Percentiles rank a stretch among this genome's conserved stretches.
Conservation (phyloP, 2,113 vertebrate species). For the Sinocyclocheilus maitianheensis region DNA sequence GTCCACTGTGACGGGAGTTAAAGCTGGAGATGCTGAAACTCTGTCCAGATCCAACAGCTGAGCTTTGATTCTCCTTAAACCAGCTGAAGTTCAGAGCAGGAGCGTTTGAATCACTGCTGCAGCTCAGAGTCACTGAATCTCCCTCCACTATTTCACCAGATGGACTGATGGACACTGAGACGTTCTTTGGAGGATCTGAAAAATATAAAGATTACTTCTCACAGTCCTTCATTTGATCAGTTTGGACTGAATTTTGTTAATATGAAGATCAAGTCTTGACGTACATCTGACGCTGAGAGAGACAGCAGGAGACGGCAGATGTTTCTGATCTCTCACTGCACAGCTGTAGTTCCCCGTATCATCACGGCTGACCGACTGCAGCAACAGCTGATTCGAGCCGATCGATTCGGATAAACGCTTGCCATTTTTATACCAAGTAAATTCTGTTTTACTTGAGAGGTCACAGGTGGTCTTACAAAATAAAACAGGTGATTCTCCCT, state of each 20-base stretch:
- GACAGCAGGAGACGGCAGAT: not conserved
- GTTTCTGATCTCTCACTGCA: not conserved
- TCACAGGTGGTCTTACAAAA: not conserved
- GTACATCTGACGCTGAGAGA: conserved; percentile 25
- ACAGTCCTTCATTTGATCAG: not conserved
- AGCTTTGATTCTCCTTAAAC: no score
- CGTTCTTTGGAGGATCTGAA: not conserved
- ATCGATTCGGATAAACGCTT: not conserved
- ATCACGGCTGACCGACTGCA: not conserved
- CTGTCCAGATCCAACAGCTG: not conserved
- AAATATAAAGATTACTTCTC: not conserved
- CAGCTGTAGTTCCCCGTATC: conserved; percentile 39
- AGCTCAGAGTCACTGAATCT: not conserved
- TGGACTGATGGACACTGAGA: no score
- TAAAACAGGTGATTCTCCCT: not conserved
- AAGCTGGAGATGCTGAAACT: not conserved
- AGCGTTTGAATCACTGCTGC: not conserved
- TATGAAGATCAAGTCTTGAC: not conserved
- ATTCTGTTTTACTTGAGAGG: not conserved
- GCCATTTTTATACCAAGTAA: conserved; percentile 27
- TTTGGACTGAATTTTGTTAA: not conserved
- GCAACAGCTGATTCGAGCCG: not conserved
- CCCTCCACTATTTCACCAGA: not conserved
- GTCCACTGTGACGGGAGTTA: not conserved
- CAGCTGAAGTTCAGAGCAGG: not conserved